phyloP scores from a whole-genome alignment of 2,888 invertebrate genomes.

The Thecophora atra region DNA sequence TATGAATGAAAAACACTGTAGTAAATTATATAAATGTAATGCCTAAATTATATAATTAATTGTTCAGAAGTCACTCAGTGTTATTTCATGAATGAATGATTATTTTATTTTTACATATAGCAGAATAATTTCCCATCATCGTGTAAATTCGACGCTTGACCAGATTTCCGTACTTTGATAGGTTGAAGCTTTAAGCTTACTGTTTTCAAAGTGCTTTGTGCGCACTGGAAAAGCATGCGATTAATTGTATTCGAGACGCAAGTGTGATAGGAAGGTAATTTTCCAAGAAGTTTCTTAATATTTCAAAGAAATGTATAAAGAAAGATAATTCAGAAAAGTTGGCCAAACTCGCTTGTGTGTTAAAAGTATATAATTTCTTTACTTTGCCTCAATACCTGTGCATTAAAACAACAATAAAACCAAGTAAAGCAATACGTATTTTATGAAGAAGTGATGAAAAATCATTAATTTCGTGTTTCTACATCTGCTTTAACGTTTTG shows the following conservation, averaged over 20 bases:
- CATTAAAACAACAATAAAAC: constrained; percentile 13
- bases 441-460: constrained; percentile 25
- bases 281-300: constrained; percentile 31
- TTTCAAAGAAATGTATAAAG: constrained; percentile 14
- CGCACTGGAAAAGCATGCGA: neutral
- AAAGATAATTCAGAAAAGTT: neutral
- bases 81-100: too few species aligned
- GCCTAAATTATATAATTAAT: too few species aligned
- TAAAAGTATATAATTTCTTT: constrained; percentile 18
- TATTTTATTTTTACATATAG: too few species aligned
- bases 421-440: constrained; percentile 26
- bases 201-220: too few species aligned
- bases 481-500: too few species aligned
- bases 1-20: too few species aligned
- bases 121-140: too few species aligned
- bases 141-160: too few species aligned
- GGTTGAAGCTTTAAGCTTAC: too few species aligned
- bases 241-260: constrained; percentile 52
- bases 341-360: constrained; percentile 45
- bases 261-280: constrained; percentile 52
- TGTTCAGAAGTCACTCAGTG: too few species aligned
- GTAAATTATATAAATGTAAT: too few species aligned
- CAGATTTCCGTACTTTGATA: too few species aligned
- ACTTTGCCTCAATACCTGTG: constrained; percentile 7
- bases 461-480: constrained; percentile 27